Evolutionary conservation across 1,140 invertebrate species (phyloP).

Genomic region (Lithobius niger): DNA sequence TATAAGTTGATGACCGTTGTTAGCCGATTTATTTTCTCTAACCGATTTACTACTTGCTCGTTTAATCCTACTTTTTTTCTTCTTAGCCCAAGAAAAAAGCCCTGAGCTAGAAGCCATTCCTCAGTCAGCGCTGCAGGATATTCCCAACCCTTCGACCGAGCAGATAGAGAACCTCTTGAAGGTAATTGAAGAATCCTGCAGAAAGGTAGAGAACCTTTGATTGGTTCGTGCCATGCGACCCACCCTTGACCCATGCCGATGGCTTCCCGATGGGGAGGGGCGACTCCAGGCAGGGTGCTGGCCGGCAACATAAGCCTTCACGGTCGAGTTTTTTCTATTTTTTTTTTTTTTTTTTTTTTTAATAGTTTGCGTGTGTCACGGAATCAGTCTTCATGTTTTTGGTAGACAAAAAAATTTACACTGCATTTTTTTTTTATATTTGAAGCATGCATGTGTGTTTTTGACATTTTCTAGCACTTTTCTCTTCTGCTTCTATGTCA

Average conservation of each 20-base stretch:
- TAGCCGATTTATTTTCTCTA: too few species aligned
- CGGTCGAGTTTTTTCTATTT: constrained; percentile 13
- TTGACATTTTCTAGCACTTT: too few species aligned
- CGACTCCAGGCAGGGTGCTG: neutral
- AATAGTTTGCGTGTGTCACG: too few species aligned
- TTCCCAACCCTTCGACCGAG: constrained; percentile 21
- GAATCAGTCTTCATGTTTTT: too few species aligned
- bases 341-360: constrained; percentile 12
- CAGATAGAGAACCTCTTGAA: constrained; percentile 33
- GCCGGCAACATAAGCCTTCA: neutral
- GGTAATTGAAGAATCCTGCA: constrained; percentile 25
- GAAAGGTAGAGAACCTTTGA: constrained; percentile 15
- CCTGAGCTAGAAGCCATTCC: constrained; percentile 1
- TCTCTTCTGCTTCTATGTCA: too few species aligned
- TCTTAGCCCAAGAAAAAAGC: constrained; percentile 2
- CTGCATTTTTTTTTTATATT: too few species aligned
- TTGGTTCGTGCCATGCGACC: neutral
- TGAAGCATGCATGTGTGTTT: too few species aligned
- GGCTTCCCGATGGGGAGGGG: neutral
- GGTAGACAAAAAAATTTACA: too few species aligned
- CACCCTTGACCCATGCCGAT: neutral
- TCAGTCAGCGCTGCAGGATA: constrained; percentile 11
- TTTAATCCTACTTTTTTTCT: neutral
- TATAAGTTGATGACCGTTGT: too few species aligned
- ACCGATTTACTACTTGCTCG: too few species aligned